Percentiles rank a stretch among this genome's conserved stretches.
phyloP scores from a whole-genome alignment of 2,888 invertebrate genomes.

The Maniola hyperantus region DNA sequence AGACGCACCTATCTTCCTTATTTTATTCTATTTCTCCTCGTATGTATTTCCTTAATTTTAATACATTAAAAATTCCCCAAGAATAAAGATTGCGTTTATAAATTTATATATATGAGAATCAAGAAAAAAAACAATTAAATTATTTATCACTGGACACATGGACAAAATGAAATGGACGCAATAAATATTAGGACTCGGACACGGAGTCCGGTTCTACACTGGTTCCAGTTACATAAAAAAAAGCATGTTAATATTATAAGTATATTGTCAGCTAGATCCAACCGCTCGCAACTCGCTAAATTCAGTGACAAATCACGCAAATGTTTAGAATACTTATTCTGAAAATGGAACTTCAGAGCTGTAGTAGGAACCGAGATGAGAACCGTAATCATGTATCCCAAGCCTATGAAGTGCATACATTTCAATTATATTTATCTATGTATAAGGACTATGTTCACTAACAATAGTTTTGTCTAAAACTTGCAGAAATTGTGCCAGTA shows the following conservation, averaged over 20 bases:
- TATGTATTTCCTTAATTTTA: neutral
- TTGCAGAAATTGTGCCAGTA: too few species aligned
- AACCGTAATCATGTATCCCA: neutral
- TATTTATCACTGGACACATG: constrained; percentile 21
- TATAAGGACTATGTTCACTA: too few species aligned
- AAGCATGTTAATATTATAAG: too few species aligned
- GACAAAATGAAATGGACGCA: constrained; percentile 22
- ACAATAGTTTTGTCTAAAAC: too few species aligned
- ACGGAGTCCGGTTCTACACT: neutral
- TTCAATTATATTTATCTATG: too few species aligned
- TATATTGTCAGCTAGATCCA: too few species aligned
- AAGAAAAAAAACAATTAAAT: constrained; percentile 12
- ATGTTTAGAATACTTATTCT: too few species aligned
- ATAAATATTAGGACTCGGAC: neutral
- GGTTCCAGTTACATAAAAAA: neutral
- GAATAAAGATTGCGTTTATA: neutral
- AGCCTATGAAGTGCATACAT: neutral
- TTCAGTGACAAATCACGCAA: too few species aligned
- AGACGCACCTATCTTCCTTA: constrained; percentile 1
- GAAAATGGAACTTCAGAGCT: too few species aligned
- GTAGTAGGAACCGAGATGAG: neutral
- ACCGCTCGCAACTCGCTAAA: too few species aligned
- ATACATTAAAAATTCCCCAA: neutral
- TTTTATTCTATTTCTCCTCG: neutral
- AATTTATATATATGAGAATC: neutral